Base-by-base conservation (phyloP, 2,797 vertebrate species). In the Aulostomus chinensis region DNA sequence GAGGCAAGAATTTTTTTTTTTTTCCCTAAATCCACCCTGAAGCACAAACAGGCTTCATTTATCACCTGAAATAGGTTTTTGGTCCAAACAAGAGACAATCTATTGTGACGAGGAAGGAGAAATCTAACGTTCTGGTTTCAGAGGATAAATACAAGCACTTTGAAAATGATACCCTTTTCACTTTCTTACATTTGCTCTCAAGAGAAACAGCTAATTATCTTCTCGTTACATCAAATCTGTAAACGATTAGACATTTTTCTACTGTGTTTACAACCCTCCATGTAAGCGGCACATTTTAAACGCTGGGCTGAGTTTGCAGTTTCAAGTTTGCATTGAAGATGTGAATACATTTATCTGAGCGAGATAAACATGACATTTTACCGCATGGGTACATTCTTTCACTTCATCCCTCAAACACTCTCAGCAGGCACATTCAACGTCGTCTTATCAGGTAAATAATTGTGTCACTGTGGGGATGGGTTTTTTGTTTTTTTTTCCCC, bases 201-300 rank as follows among this genome's bases (percentile, higher is more conserved):
- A 34, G 9, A 20, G 14, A 50, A 68, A 28, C 18, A 11, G 22
- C 22, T 28, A 50, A 35, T 39, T 40, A 12, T 28, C 20, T 54
- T 31, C 14, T 24, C 2, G 16, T 42, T 28, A 16, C 9, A 52
- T 43, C 14, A 55, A 48, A 53, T 54, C 41, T 58, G 47, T 26
- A 11, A 61, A 41, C 29, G 3, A 57, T 64, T 33, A 47, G 11
- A 36, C 9, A 20, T 45, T 20, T 45, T 31, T 20, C 30, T 15
- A 26, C 32, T 11, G 31, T 48, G 25, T 69, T 46, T 40, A 37
- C 4, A 11, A 64, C 54, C 33, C 20, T 29, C 31, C n/a, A n/a
- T 14, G 37, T 21, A 21, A 12, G 33, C 35, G 50, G 34, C 37
- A 41, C n/a, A 42, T 50, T 53, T 59, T 31, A 20, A 5, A 13